phyloP scores from a whole-genome alignment of 2,888 invertebrate species.

The Tridacna crocea region DNA sequence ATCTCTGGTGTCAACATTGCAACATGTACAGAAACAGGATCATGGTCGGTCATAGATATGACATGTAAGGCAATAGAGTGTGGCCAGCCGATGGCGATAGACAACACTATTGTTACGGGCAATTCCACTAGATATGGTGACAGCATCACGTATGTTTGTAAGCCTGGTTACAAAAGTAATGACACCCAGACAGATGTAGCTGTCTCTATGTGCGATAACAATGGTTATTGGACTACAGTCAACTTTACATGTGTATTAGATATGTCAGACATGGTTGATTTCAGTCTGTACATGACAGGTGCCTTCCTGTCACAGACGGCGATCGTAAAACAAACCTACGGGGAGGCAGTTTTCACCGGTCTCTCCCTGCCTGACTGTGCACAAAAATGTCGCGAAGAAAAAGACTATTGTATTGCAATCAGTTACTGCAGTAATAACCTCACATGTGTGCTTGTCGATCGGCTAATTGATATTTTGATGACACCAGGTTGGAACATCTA shows the following conservation, averaged over 20 bases:
- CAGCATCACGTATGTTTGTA: neutral
- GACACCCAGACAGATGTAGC: neutral
- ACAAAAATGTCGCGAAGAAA: neutral
- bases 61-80: neutral
- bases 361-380: neutral
- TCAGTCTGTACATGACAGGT: neutral
- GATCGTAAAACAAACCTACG: neutral
- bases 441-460: conserved; percentile 4
- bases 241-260: neutral
- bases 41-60: neutral
- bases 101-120: neutral
- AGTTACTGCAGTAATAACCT: neutral
- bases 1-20: neutral
- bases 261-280: neutral
- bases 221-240: neutral
- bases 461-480: neutral
- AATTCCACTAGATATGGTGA: neutral
- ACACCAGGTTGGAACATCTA: neutral
- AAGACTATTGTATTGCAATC: neutral
- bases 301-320: conserved; percentile 3
- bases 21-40: neutral
- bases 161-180: neutral
- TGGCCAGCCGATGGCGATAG: neutral
- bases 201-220: neutral
- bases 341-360: neutral